Percentiles rank a stretch among this genome's conserved stretches.
phyloP scores from a whole-genome alignment of 2,797 vertebrate genomes.

The Pseudomugil tenellus region DNA sequence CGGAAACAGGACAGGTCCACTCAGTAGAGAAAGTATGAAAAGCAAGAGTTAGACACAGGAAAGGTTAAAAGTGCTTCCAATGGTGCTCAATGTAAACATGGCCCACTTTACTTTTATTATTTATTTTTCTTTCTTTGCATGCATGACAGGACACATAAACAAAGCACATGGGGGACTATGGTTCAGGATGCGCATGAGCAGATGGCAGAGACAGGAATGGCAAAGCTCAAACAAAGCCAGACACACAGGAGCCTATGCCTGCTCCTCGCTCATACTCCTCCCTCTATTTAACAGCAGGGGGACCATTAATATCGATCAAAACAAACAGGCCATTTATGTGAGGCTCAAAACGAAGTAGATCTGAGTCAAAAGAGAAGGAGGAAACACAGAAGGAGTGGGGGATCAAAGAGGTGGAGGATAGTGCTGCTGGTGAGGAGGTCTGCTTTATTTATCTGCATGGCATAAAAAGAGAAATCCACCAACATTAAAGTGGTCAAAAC shows the following conservation, averaged over 20 bases:
- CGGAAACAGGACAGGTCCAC: background rate
- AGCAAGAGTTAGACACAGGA: conserved; percentile 17
- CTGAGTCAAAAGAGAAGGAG: background rate
- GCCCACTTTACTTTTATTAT: conserved; percentile 46
- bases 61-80: conserved; percentile 29
- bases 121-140: conserved; percentile 10
- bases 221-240: conserved; percentile 33
- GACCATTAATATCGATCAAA: conserved; percentile 49
- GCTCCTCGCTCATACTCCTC: conserved; percentile 21
- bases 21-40: background rate
- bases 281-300: conserved; percentile 14
- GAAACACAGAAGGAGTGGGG: background rate
- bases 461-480: conserved; percentile 1
- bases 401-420: conserved; percentile 17
- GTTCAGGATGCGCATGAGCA: conserved; percentile 18
- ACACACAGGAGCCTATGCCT: conserved; percentile 52
- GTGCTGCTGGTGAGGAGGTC: conserved; percentile 14
- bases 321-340: conserved; percentile 10
- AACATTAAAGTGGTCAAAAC: background rate
- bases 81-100: conserved; percentile 57
- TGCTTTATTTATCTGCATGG: conserved; percentile 22
- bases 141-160: conserved; percentile 17
- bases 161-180: conserved; percentile 23
- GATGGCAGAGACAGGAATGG: conserved; percentile 25
- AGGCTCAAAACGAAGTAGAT: conserved; percentile 20